Conservation (phyloP, 2,888 invertebrate species). For the Cosmia pyralina region DNA sequence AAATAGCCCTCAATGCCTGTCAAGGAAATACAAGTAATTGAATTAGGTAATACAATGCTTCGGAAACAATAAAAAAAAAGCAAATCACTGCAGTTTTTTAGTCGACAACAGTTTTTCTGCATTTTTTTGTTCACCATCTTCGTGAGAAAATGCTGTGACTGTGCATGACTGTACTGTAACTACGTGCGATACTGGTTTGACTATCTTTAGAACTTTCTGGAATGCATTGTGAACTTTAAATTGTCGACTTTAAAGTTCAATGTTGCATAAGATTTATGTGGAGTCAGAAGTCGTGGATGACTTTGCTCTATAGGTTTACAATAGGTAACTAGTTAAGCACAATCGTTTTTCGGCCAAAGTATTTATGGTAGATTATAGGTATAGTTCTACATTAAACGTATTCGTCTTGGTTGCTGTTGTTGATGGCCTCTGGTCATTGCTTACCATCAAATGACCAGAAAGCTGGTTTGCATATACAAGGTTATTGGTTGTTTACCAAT, state of each 20-base stretch:
- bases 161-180: conserved; percentile 38
- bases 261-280: conserved; percentile 19
- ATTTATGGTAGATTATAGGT: too few species aligned
- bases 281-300: conserved; percentile 29
- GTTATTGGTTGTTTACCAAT: too few species aligned
- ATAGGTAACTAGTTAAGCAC: conserved; percentile 12
- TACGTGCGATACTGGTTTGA: conserved; percentile 50
- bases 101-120: conserved; percentile 41
- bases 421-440: neutral
- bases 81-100: conserved; percentile 68
- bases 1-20: conserved; percentile 50
- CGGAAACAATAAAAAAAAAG: conserved; percentile 65
- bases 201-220: conserved; percentile 24
- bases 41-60: conserved; percentile 66
- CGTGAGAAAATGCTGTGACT: conserved; percentile 74
- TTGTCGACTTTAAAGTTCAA: conserved; percentile 17
- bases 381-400: too few species aligned
- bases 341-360: neutral
- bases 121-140: conserved; percentile 64
- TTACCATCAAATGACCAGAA: neutral
- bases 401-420: too few species aligned
- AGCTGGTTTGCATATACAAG: too few species aligned
- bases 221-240: conserved; percentile 33
- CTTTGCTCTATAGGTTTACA: conserved; percentile 27
- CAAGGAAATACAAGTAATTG: conserved; percentile 67